Conservation (phyloP, 2,888 invertebrate species). For the Apodemia mormo region DNA sequence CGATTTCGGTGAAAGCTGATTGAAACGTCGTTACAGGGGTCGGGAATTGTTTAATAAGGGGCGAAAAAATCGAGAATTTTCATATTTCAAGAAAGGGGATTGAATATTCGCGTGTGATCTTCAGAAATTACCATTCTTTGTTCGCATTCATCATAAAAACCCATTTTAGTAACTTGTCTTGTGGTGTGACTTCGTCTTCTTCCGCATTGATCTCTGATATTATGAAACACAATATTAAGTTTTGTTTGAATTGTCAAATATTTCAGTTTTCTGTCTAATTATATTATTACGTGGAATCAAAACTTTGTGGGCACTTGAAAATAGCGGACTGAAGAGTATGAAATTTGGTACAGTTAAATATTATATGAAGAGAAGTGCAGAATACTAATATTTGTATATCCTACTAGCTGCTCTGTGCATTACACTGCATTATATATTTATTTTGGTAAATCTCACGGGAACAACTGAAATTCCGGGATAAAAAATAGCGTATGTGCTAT, state of each 20-base stretch:
- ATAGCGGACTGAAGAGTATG: not conserved
- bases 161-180: not conserved
- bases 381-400: no score
- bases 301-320: no score
- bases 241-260: not conserved
- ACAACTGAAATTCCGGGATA: no score
- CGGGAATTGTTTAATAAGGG: conserved; percentile 29
- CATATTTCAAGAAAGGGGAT: conserved; percentile 40
- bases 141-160: conserved; percentile 16
- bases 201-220: not conserved
- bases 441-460: no score
- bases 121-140: conserved; percentile 32
- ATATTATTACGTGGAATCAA: no score
- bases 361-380: no score
- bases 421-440: no score
- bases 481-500: no score
- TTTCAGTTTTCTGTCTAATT: no score
- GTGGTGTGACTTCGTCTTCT: not conserved
- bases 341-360: no score
- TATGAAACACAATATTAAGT: not conserved
- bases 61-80: conserved; percentile 37
- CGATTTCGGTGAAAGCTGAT: conserved; percentile 32
- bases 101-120: conserved; percentile 44
- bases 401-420: no score
- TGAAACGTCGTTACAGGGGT: conserved; percentile 34